phyloP scores from a whole-genome alignment of 2,888 invertebrate species.

The Acleris cristana region DNA sequence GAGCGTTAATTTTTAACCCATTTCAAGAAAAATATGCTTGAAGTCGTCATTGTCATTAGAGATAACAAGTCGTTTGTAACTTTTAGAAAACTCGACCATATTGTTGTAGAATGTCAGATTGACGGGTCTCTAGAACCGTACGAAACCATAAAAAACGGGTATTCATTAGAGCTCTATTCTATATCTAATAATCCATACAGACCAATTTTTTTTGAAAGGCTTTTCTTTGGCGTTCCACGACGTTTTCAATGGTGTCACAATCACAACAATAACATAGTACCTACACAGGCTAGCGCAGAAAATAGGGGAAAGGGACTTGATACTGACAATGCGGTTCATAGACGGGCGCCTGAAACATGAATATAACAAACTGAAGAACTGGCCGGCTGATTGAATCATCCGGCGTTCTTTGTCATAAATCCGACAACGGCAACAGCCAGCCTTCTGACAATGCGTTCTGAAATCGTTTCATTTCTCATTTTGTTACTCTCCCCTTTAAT shows the following conservation, averaged over 20 bases:
- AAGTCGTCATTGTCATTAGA: no score
- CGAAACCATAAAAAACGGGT: no score
- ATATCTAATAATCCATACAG: not conserved
- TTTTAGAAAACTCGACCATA: no score
- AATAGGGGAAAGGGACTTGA: constrained; percentile 64
- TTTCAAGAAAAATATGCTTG: no score
- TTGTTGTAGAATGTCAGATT: no score
- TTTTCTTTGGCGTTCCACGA: not conserved
- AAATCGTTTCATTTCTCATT: constrained; percentile 84
- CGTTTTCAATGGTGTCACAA: constrained; percentile 8
- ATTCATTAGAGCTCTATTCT: no score
- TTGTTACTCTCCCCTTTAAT: constrained; percentile 83
- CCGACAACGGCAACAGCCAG: constrained; percentile 81
- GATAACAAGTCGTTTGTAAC: no score
- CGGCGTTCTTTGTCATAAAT: constrained; percentile 83
- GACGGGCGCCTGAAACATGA: constrained; percentile 72
- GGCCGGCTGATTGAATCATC: constrained; percentile 80
- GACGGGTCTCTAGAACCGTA: no score
- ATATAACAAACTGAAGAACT: constrained; percentile 83
- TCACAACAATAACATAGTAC: constrained; percentile 22
- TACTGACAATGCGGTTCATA: constrained; percentile 73
- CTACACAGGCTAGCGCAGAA: constrained; percentile 43
- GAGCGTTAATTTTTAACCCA: no score
- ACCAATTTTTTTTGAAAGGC: not conserved
- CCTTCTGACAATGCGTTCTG: constrained; percentile 81